Percentiles rank a stretch among this genome's conserved stretches.
phyloP scores from a whole-genome alignment of 64 coral and sea anemone species.

The Acropora tenuis region DNA sequence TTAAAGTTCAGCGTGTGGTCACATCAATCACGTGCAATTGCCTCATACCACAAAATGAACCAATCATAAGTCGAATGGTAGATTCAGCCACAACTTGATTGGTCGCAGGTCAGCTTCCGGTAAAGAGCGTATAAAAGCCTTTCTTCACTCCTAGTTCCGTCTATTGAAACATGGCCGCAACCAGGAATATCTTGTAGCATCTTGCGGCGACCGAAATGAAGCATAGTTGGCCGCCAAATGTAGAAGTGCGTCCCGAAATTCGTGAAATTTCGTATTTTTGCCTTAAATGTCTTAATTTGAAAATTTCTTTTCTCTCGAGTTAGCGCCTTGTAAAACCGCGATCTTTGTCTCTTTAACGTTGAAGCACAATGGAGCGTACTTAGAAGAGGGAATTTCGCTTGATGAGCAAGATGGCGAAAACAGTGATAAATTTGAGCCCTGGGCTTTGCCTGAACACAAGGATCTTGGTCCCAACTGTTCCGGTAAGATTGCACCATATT shows the following conservation, averaged over 20 bases:
- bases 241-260: not conserved
- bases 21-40: not conserved
- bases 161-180: not conserved
- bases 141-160: not conserved
- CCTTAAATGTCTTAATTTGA: not conserved
- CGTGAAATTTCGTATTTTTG: not conserved
- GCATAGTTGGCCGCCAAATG: not conserved
- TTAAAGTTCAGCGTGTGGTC: not conserved
- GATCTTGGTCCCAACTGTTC: conserved; percentile 79
- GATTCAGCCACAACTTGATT: not conserved
- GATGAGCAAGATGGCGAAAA: not conserved
- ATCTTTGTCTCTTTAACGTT: not conserved
- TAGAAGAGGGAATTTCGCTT: not conserved
- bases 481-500: conserved; percentile 44
- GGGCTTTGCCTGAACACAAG: conserved; percentile 86
- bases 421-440: conserved; percentile 81
- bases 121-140: not conserved
- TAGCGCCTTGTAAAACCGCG: not conserved
- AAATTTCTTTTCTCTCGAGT: no score
- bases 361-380: conserved; percentile 18
- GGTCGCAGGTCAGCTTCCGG: not conserved
- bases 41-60: not conserved
- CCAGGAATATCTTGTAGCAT: not conserved
- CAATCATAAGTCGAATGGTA: not conserved
- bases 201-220: not conserved